A percentile compares a stretch with the other conserved stretches of the same genome.
phyloP scores from a whole-genome alignment of 2,888 invertebrate species.

The Drosophila mulleri region DNA sequence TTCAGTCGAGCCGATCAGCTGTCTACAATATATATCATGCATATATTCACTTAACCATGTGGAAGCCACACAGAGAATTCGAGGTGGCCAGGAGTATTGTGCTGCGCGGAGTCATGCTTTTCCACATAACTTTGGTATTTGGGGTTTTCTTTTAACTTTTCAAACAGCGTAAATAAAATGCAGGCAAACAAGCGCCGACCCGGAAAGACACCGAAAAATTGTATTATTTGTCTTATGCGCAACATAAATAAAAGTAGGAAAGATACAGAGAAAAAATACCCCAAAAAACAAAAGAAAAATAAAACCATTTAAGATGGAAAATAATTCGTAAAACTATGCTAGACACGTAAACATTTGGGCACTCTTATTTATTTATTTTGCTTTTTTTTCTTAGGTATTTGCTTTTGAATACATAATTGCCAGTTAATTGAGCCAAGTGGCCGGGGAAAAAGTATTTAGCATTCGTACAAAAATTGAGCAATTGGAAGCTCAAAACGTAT shows the following conservation, averaged over 20 bases:
- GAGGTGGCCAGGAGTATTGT: slow-evolving; percentile 29
- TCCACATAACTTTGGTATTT: slow-evolving; percentile 16
- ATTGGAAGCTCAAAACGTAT: slow-evolving; percentile 47
- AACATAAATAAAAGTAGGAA: slow-evolving; percentile 53
- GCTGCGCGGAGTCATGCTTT: slow-evolving; percentile 30
- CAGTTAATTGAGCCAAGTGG: slow-evolving; percentile 36
- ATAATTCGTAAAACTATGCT: slow-evolving; percentile 35
- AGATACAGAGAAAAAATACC: background rate
- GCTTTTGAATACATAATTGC: slow-evolving; percentile 43
- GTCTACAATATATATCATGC: background rate
- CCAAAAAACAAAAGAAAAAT: background rate
- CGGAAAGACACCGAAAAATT: slow-evolving; percentile 54
- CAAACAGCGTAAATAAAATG: slow-evolving; percentile 43
- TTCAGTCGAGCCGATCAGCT: too few species aligned
- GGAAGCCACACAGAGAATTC: slow-evolving; percentile 10
- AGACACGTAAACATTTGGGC: slow-evolving; percentile 17
- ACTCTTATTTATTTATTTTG: background rate
- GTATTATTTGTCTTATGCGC: slow-evolving; percentile 48
- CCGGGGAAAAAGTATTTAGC: slow-evolving; percentile 3
- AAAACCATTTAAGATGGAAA: slow-evolving; percentile 33
- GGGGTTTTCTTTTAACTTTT: slow-evolving; percentile 29
- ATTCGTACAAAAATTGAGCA: slow-evolving; percentile 37
- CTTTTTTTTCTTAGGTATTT: background rate
- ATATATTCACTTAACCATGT: background rate
- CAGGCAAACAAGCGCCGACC: slow-evolving; percentile 27